Base-by-base conservation (phyloP, 2,113 vertebrate species). In the Alaudala cheleensis region DNA sequence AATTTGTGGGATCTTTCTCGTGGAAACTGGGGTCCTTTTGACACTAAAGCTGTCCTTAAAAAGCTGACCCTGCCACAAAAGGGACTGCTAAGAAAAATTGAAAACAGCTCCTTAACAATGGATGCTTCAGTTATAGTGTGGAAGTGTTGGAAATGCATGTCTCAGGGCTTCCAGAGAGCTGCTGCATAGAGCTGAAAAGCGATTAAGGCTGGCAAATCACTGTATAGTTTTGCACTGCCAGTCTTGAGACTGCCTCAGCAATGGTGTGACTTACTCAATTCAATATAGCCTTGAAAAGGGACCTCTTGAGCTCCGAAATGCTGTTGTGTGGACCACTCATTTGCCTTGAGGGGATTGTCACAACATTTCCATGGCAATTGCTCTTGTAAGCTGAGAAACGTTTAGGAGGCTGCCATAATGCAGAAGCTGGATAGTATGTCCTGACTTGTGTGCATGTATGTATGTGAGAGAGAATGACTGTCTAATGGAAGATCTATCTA, bases 191-290 rank as follows among this genome's bases (percentile, higher is more conserved):
- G 96, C 94, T 92, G 87, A 96, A 95, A 92, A 96, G 92, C 94
- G 81, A 98, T 97, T 97, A 97, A 96, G 67, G 74, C 95, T 97
- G 92, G 90, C 47, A 87, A 90, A 97, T 95, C 96, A 96, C 93
- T 95, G 91, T 92, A 95, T 90, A 94, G 86, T 97, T 97, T 96
- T 93, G 81, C 60, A 93, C 91, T 92, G 91, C 80, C 86, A 93
- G 93, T 91, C 96, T 94, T 92, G 96, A 94, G 93, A 64, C 81
- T 77, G 92, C 90, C 91, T 96, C 74, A 45, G 94, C 74, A 90
- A 88, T 90, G 65, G 95, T 90, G 90, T 95, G 95, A 91, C 95
- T 97, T 97, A 89, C 92, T 91, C 94, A 95, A 96, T 97, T 97
- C 95, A 95, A 73, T 73, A 60, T 90, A 94, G 78, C 70, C 86